Base-by-base conservation (phyloP, 2,113 vertebrate species). In the Tor tambroides region DNA sequence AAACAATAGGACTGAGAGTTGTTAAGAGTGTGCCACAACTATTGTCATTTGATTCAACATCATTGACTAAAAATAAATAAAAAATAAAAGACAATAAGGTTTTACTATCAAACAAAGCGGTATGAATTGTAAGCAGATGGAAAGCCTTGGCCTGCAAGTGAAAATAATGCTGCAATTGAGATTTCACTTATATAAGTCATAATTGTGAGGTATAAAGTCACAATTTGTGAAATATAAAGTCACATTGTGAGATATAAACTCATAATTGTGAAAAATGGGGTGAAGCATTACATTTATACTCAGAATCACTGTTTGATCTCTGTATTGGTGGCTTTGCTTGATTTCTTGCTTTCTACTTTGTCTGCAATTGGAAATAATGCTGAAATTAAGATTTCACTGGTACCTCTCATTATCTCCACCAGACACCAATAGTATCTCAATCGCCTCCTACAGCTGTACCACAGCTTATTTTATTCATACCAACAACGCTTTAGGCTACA, bases 311-410 rank as follows among this genome's bases (percentile, higher is more conserved):
- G 5, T 59, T 32, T 80, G 35, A 26, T 61, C 32, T 43, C 54
- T 38, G 8, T 2, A 23, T n/a, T 51, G 43, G n/a, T 51, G 30
- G 12, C 43, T 51, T 51, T 17, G 23, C 17, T 35, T 35, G 10
- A 80, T 82, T 67, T 82, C 28, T 35, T 54, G 4, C 6, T 65
- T 46, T 46, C n/a, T 59, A 26, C 56, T 82, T 63, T 30, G 4
- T 67, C 80, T 65, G 38, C n/a, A 19, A 82, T 8, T 49, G 61
- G 6, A 69, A 67, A 69, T 83, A 69, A 69, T 6, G n/a, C 61
- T 69, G 9, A 69, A 83, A 67, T 69, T 69, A 67, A 83, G 80
- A 83, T 83, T 69, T 82, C 59, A 69, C 38, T 12, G 32, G 80
- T 67, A 30, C 41, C 26, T 43, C 61, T 83, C 61, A 83, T 67